Conservation (phyloP, 1,140 invertebrate species). For the Leptopilina clavipes region DNA sequence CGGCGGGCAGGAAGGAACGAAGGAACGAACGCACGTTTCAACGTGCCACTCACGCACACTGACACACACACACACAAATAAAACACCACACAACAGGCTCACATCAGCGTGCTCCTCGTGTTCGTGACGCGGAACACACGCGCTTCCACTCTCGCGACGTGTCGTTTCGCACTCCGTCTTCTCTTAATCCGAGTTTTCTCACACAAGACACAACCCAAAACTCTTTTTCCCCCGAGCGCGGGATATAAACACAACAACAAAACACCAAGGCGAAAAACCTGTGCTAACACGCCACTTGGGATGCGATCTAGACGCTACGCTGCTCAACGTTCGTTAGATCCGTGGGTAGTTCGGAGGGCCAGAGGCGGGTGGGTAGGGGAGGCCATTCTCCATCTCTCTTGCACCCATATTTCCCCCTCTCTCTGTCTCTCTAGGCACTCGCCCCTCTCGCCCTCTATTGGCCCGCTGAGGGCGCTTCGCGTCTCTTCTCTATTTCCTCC, state of each 20-base stretch:
- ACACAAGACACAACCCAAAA: conserved; percentile 14
- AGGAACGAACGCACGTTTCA: conserved; percentile 18
- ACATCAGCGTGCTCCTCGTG: conserved; percentile 36
- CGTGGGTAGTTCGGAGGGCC: conserved; percentile 62
- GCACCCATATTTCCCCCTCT: conserved; percentile 53
- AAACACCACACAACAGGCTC: neutral
- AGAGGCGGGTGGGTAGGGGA: conserved; percentile 62
- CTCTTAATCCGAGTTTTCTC: neutral
- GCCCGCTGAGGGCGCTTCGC: neutral
- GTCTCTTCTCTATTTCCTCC: neutral
- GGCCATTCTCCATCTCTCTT: conserved; percentile 59
- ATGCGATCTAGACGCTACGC: conserved; percentile 74
- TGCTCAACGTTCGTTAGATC: conserved; percentile 71
- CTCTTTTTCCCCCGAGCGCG: conserved; percentile 2
- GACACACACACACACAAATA: conserved; percentile 20
- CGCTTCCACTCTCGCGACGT: conserved; percentile 44
- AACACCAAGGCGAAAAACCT: conserved; percentile 36
- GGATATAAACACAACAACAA: conserved; percentile 41
- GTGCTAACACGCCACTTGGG: conserved; percentile 63
- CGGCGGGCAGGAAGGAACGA: conserved; percentile 42
- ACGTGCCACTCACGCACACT: conserved; percentile 50
- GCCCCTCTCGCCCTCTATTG: neutral
- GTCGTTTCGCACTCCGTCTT: neutral
- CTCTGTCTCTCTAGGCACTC: neutral
- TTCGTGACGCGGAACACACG: conserved; percentile 44